phyloP scores from a whole-genome alignment of 2,888 invertebrate genomes.

The Neoscelio sp. region DNA sequence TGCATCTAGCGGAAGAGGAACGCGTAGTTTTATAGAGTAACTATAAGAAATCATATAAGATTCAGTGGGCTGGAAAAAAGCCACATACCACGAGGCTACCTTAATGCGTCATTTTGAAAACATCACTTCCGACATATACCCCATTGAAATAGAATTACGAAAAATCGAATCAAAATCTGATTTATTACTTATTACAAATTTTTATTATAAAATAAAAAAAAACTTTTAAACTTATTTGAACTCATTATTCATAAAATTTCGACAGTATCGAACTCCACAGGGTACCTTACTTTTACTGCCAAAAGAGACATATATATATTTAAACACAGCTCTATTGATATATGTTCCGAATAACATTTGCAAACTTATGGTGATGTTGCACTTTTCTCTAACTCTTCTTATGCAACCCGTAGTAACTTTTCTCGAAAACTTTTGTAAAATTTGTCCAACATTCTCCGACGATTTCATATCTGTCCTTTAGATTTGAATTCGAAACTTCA shows the following conservation, averaged over 20 bases:
- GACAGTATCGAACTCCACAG: neutral
- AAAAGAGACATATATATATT: neutral
- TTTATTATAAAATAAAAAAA: too few species aligned
- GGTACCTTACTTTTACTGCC: slow-evolving; percentile 4
- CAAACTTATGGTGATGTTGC: slow-evolving; percentile 35
- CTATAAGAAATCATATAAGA: too few species aligned
- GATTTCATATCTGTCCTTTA: slow-evolving; percentile 27
- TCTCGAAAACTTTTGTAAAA: slow-evolving; percentile 29
- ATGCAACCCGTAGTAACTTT: slow-evolving; percentile 15
- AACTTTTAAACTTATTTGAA: too few species aligned
- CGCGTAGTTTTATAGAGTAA: too few species aligned
- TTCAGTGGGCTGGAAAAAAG: too few species aligned
- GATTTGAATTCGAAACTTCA: slow-evolving; percentile 30
- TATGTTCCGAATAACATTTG: slow-evolving; percentile 28
- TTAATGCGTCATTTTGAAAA: too few species aligned
- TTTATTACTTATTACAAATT: too few species aligned
- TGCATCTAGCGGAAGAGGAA: too few species aligned
- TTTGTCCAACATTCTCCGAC: slow-evolving; percentile 30
- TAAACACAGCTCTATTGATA: slow-evolving; percentile 24
- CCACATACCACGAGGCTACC: too few species aligned
- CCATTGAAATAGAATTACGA: too few species aligned
- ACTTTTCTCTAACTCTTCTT: slow-evolving; percentile 25
- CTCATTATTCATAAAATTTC: neutral
- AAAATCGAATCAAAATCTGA: too few species aligned
- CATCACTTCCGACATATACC: too few species aligned